Percentiles rank a stretch among this genome's conserved stretches.
phyloP scores from a whole-genome alignment of 2,113 vertebrate species.

The Gopherus flavomarginatus region DNA sequence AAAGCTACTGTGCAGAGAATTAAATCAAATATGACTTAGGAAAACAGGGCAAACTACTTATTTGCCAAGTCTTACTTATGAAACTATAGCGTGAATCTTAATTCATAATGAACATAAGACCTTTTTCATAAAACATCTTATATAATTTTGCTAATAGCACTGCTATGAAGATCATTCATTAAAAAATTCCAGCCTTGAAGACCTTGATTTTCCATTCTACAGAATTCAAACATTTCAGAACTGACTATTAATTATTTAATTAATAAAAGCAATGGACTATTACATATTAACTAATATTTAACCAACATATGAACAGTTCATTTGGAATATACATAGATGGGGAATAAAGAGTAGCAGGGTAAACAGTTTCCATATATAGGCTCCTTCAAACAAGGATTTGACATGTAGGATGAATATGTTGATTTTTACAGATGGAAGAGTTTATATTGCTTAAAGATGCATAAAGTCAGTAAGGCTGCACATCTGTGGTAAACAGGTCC shows the following conservation, averaged over 20 bases:
- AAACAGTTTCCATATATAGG: not conserved
- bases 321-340: not conserved
- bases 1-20: constrained; percentile 2
- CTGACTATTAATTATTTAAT: not conserved
- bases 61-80: not conserved
- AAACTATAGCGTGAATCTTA: not conserved
- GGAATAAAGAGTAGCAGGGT: not conserved
- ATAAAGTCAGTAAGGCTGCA: not conserved
- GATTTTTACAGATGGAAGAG: not conserved
- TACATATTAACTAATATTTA: not conserved
- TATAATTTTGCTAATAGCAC: not conserved
- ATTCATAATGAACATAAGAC: not conserved
- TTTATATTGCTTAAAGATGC: not conserved
- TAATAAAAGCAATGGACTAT: not conserved
- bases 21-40: not conserved
- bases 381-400: not conserved
- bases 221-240: not conserved
- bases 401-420: fast-evolving
- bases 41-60: not conserved
- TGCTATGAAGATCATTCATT: not conserved
- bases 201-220: not conserved
- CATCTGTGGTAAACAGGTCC: fast-evolving
- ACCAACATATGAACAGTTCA: fast-evolving
- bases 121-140: not conserved
- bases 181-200: not conserved